A percentile compares a stretch with the other conserved stretches of the same genome.
phyloP scores from a whole-genome alignment of 2,888 invertebrate species.

The Leistus spinibarbis region DNA sequence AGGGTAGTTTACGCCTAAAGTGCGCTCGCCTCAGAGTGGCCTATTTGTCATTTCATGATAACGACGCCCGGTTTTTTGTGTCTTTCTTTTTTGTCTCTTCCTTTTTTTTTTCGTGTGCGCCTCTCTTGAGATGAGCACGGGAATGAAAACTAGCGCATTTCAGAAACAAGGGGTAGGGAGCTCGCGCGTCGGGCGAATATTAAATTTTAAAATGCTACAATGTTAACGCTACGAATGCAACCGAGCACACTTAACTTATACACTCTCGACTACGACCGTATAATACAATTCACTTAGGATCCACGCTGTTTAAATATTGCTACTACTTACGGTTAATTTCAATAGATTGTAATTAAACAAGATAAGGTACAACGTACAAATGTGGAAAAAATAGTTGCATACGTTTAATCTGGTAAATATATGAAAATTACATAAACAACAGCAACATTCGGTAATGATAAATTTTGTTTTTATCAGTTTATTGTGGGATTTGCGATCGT shows the following conservation, averaged over 20 bases:
- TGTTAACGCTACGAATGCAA: constrained; percentile 14
- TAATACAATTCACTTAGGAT: background rate
- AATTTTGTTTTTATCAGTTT: background rate
- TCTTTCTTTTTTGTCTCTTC: background rate
- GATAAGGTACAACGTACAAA: background rate
- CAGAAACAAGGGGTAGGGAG: background rate
- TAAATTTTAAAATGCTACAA: constrained; percentile 20
- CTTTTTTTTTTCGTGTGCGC: background rate
- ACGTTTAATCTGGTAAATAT: no score
- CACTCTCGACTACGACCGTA: background rate
- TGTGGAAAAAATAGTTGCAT: no score
- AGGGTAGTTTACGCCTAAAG: constrained; percentile 44
- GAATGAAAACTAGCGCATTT: background rate
- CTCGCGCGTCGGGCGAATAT: constrained; percentile 12
- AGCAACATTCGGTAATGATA: background rate
- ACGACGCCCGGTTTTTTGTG: constrained; percentile 18
- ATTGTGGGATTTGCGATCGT: constrained; percentile 45
- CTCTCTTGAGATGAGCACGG: background rate
- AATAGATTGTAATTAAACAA: no score
- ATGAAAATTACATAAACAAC: background rate
- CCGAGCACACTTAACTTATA: constrained; percentile 13
- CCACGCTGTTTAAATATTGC: no score
- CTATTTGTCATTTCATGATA: constrained; percentile 46
- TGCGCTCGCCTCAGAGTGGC: constrained; percentile 48
- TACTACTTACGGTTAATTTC: no score